Evolutionary conservation across 2,113 vertebrate genomes (phyloP), one percentile per base, ranked within the genome.

Genomic region (Cranoglanis bouderius): DNA sequence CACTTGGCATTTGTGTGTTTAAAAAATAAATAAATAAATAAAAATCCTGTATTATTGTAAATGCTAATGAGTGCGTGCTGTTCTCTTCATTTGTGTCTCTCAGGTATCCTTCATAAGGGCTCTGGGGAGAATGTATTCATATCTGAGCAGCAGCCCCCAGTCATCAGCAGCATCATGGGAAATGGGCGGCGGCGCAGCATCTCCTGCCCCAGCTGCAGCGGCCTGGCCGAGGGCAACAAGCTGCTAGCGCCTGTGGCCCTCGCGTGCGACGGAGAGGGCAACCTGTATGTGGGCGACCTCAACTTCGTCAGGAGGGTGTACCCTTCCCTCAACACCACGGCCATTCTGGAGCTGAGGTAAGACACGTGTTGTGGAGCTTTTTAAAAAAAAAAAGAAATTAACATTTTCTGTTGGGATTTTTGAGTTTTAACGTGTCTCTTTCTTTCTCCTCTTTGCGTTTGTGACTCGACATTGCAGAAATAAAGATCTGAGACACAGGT

Each of bases 401-500:
- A 40, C 8, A 6, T 0, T 21, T 57, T 77, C 19, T 35, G 53
- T 57, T 46, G 9, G 9, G 16, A 46, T 53, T 86, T 18, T 46
- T 49, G 18, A 21, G 32, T 38, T 87, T 19, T 88, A 46, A 24
- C 51, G n/a, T 40, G 63, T 93, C 74, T 94, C 95, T 93, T 96
- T 94, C 91, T 94, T 92, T 96, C 92, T 93, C 93, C 92, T 95
- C 95, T 65, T n/a, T 85, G 16, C 77, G 14, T 21, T 65, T 26
- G 24, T 85, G 70, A 72, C 16, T 84, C 46, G 29, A 74, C 59
- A 49, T 51, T 82, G 57, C 82, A 98, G 97, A 96, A 97, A 97
- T 96, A 98, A 98, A 96, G 97, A 98, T 95, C 96, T 97, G 96
- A 97, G 97, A 96, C 97, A 98, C 96, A 97, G 97, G 97, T 98